Base-by-base conservation (phyloP, 2,113 vertebrate genomes). In the Calonectris borealis region DNA sequence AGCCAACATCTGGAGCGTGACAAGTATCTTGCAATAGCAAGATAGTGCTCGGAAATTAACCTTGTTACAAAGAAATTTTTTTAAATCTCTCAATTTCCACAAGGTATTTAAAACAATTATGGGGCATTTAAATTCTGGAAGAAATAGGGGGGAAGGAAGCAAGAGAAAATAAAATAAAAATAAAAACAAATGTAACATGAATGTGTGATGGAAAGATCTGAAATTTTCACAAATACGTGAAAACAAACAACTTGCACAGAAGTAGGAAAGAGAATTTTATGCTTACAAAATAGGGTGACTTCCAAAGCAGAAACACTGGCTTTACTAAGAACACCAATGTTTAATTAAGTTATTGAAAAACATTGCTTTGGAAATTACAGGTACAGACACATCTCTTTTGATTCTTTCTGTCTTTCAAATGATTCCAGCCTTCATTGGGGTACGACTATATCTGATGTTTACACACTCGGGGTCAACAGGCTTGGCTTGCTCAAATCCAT, bases 111-210 rank as follows among this genome's bases (percentile, higher is more conserved):
- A 44, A 69, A 80, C 21, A 71, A 46, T 6, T 48, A 10, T 18
- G 13, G 9, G 48, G 12, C 6, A 49, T 78, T 73, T 79, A 55
- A 60, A 46, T 73, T 83, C 38, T 68, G 9, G 70, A 32, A 66
- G n/a, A 65, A 79, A 40, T 1, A 19, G 7, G 8, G 16, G 3
- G 0, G 1, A 46, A 52, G 2, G 2, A 49, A 51, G 14, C 1
- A 57, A 58, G 5, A 71, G 6, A 71, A 66, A 81, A 46, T 18
- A 40, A 80, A 65, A 40, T 62, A 8, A 86, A 79, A 73, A 38
- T 7, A 24, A 44, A 86, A 52, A 19, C 8, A 12, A 49, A 65
- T 13, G 1, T 27, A 19, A 44, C 5, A 40, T 25, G 29, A 49
- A 34, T n/a, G 4, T 11, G 8, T 25, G 31, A 66, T 61, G 7